Evolutionary conservation across 2,113 vertebrate species (phyloP).

Genomic region (Ranitomeya imitator): DNA sequence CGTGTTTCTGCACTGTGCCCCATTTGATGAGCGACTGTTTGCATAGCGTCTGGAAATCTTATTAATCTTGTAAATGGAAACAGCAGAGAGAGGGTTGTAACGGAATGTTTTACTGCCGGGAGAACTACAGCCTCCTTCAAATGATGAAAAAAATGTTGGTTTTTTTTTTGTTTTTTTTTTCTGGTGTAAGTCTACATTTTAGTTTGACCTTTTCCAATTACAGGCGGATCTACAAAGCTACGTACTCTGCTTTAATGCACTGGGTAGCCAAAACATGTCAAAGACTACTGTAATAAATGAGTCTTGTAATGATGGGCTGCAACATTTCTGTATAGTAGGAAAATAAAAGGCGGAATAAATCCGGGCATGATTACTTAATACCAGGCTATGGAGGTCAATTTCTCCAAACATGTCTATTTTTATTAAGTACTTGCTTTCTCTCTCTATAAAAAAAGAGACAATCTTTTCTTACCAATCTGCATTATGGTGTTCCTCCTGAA

Average conservation of each 20-base stretch:
- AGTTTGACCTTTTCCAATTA: constrained; percentile 46
- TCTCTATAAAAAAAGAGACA: no score
- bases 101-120: constrained; percentile 46
- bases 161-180: not conserved
- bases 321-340: not conserved
- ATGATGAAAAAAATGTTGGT: not conserved
- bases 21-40: constrained; percentile 53
- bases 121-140: constrained; percentile 15
- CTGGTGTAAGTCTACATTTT: constrained; percentile 25
- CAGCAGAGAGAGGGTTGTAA: constrained; percentile 54
- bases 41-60: constrained; percentile 56
- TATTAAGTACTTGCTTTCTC: no score
- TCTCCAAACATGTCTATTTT: not conserved
- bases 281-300: constrained; percentile 15
- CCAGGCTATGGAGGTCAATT: not conserved
- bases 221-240: constrained; percentile 21
- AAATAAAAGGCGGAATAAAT: not conserved
- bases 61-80: constrained; percentile 58
- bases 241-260: constrained; percentile 12
- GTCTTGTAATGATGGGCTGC: not conserved
- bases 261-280: constrained; percentile 39
- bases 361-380: not conserved
- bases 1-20: constrained; percentile 35
- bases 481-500: no score
- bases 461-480: no score